phyloP scores from a whole-genome alignment of 2,113 vertebrate genomes.

The Octodon degus region DNA sequence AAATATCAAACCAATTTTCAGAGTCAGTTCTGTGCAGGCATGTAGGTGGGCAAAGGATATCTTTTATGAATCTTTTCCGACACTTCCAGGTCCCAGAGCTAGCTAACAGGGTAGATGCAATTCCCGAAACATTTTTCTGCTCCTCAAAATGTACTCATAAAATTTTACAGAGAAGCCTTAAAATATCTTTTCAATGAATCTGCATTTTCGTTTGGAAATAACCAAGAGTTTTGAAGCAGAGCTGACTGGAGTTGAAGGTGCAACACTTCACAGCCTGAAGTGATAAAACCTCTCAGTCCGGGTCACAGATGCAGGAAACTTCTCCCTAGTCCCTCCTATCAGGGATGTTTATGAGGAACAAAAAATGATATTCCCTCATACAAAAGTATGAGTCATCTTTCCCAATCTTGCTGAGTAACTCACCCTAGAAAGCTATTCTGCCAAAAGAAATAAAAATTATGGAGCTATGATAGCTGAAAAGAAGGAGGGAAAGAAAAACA shows the following conservation, averaged over 20 bases:
- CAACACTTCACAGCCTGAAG: slow-evolving; percentile 51
- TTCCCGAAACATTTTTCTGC: not conserved
- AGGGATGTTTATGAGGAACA: slow-evolving; percentile 62
- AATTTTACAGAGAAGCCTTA: slow-evolving; percentile 24
- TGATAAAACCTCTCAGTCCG: slow-evolving; percentile 71
- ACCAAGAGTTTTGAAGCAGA: slow-evolving; percentile 36
- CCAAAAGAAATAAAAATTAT: slow-evolving; percentile 78
- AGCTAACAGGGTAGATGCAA: not conserved
- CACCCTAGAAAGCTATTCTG: slow-evolving; percentile 52
- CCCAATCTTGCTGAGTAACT: slow-evolving; percentile 64
- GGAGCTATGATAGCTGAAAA: slow-evolving; percentile 57
- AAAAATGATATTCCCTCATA: slow-evolving; percentile 51
- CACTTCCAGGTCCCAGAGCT: not conserved
- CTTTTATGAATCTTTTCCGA: not conserved
- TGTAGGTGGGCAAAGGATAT: not conserved
- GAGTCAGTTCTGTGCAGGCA: not conserved
- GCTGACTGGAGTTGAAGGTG: not conserved
- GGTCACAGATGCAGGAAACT: slow-evolving; percentile 64
- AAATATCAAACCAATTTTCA: slow-evolving; percentile 37
- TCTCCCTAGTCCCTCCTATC: slow-evolving; percentile 47
- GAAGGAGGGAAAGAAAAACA: slow-evolving; percentile 66
- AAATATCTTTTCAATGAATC: slow-evolving; percentile 60
- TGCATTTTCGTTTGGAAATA: slow-evolving; percentile 74
- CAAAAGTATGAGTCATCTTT: slow-evolving; percentile 36
- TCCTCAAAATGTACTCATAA: not conserved